These are phyloP conservation scores for Molossus molossus DNA, from an alignment of 2,797 vertebrate species.

Conservation along the genomic window DNA sequence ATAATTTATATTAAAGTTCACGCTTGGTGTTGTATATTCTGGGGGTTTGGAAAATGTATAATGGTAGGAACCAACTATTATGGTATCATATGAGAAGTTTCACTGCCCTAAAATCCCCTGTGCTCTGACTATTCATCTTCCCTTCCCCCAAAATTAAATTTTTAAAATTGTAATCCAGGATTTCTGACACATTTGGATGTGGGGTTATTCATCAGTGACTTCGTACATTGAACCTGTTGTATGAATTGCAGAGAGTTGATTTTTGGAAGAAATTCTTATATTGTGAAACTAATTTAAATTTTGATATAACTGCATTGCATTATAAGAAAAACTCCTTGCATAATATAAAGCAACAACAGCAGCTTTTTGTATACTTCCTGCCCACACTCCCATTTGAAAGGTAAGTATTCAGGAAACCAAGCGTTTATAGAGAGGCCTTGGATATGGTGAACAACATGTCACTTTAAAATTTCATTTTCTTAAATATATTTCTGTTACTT, in stretches of 20 bases:
- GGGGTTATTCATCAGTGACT: not conserved
- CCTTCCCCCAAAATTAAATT: not conserved
- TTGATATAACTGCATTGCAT: not conserved
- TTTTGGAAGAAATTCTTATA: not conserved
- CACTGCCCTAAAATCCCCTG: not conserved
- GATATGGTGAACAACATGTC: not conserved
- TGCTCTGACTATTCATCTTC: not conserved
- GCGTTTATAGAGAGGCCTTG: constrained; percentile 35
- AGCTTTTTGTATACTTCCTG: not conserved
- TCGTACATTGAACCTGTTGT: not conserved
- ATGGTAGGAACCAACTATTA: not conserved
- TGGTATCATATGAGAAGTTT: not conserved
- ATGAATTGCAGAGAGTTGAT: not conserved
- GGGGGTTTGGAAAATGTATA: not conserved
- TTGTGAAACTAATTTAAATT: constrained; percentile 7
- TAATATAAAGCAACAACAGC: not conserved
- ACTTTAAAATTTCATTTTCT: constrained; percentile 63
- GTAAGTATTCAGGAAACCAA: not conserved
- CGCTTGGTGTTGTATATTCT: not conserved
- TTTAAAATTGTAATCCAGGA: not conserved
- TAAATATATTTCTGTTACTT: constrained; percentile 60
- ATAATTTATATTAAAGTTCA: not conserved
- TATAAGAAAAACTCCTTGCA: not conserved
- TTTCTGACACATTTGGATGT: not conserved
- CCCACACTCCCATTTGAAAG: not conserved